These are phyloP conservation scores for Drosophila kurseongensis DNA, from an alignment of 1,140 invertebrate species.

Conservation along the genomic window DNA sequence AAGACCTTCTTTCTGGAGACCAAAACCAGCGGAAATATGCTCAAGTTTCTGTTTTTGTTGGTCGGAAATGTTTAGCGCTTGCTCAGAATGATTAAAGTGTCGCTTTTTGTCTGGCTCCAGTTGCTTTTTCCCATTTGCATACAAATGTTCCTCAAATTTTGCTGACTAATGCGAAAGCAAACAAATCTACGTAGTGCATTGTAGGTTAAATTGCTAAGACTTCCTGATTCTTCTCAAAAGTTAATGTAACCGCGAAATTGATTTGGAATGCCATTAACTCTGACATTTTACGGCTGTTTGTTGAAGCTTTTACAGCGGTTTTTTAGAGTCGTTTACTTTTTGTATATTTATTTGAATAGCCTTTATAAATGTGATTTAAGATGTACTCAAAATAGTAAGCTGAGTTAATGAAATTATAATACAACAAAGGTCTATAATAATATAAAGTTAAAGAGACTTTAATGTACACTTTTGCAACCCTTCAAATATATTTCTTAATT, in stretches of 20 bases:
- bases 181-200: slow-evolving; percentile 22
- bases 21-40: slow-evolving; percentile 54
- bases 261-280: neutral
- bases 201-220: slow-evolving; percentile 14
- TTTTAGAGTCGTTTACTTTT: neutral
- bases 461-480: too few relatives aligned
- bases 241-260: slow-evolving; percentile 13
- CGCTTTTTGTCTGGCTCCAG: slow-evolving; percentile 43
- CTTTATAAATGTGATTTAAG: too few relatives aligned
- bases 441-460: too few relatives aligned
- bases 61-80: slow-evolving; percentile 65
- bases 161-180: slow-evolving; percentile 38
- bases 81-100: slow-evolving; percentile 68
- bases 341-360: too few relatives aligned
- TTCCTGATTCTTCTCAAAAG: slow-evolving; percentile 30
- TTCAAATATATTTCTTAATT: too few relatives aligned
- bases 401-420: too few relatives aligned
- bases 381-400: too few relatives aligned
- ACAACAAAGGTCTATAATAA: too few relatives aligned
- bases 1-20: slow-evolving; percentile 18
- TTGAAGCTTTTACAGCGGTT: neutral
- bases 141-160: slow-evolving; percentile 25
- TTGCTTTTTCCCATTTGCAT: slow-evolving; percentile 37
- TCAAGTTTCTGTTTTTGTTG: slow-evolving; percentile 69
- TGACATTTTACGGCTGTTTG: neutral